Base-by-base conservation (phyloP, 2,113 vertebrate genomes). In the Poecilia latipinna region DNA sequence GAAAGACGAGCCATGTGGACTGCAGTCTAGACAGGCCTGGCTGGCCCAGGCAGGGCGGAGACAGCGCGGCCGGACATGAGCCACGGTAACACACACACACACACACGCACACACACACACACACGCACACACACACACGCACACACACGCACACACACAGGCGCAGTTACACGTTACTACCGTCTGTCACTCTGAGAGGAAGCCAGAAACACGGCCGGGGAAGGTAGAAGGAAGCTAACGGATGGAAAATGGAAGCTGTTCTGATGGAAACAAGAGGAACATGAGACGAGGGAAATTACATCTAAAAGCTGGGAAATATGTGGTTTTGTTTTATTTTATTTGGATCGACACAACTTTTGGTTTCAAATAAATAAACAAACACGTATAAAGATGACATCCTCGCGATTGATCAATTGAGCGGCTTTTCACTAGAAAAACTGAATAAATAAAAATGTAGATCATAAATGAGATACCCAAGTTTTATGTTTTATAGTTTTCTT, bases 261-360 rank as follows among this genome's bases (percentile, higher is more conserved):
- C 57, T n/a, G 73, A 76, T 61, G 72, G 70, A 83, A 82, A 86
- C 79, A 32, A 83, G 61, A 85, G 63, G 67, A 84, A 80, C 65
- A 72, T 31, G 61, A 42, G 35, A 71, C 44, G 3, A 65, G 4
- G 71, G 68, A 70, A 70, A 70, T 24, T 3, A 70, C 57, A 54
- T 26, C 8, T 8, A n/a, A n/a, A n/a, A 37, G 28, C 28, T 28
- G 28, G 1, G 28, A 28, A 29, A 37, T 12, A 37, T 2, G 10
- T 3, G 35, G 10, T 37, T 37, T 37, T 3, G 12, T 37, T 37
- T 37, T 12, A 0, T 37, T 37, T 3, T 37, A 12, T 37, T 11
- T 37, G 35, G 5, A 24, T 26, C 37, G 1, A 37, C 12, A 8
- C 13, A 44, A 44, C 1, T n/a, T 37, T 65, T 65, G 64, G 24